These are phyloP conservation scores for Ichneumon xanthorius DNA, from an alignment of 2,888 invertebrate species.

Conservation along the genomic window DNA sequence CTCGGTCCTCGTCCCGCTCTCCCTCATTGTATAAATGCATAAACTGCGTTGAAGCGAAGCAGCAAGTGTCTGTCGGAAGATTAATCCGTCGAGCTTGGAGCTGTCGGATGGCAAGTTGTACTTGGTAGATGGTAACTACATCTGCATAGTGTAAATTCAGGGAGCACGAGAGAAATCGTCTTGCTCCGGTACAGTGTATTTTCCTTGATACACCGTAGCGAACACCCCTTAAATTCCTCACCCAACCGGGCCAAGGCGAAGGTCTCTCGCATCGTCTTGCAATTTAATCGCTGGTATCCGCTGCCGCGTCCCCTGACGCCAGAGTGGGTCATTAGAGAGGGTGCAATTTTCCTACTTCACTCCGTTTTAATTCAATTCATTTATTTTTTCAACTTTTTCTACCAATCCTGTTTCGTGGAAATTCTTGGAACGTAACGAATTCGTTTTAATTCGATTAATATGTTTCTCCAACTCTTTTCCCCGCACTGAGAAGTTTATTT, in stretches of 20 bases:
- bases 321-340: neutral
- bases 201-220: slow-evolving; percentile 19
- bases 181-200: slow-evolving; percentile 20
- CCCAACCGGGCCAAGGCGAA: neutral
- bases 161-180: neutral
- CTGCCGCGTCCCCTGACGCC: neutral
- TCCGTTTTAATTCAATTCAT: too few species aligned
- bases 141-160: neutral
- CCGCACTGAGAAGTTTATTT: too few species aligned
- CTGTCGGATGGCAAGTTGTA: neutral
- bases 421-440: too few species aligned
- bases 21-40: neutral
- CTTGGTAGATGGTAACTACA: neutral
- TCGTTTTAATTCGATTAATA: too few species aligned
- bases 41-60: slow-evolving; percentile 7
- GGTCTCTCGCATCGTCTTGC: neutral
- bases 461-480: too few species aligned
- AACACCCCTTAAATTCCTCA: slow-evolving; percentile 36
- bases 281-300: neutral
- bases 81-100: slow-evolving; percentile 15
- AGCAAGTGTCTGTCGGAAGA: slow-evolving; percentile 14
- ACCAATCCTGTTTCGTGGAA: too few species aligned
- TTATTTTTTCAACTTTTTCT: too few species aligned
- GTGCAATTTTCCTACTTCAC: neutral
- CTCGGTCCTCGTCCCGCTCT: neutral